Evolutionary conservation across 2,113 vertebrate genomes (phyloP), one percentile per base, ranked within the genome.

Genomic region (Hemicordylus capensis): DNA sequence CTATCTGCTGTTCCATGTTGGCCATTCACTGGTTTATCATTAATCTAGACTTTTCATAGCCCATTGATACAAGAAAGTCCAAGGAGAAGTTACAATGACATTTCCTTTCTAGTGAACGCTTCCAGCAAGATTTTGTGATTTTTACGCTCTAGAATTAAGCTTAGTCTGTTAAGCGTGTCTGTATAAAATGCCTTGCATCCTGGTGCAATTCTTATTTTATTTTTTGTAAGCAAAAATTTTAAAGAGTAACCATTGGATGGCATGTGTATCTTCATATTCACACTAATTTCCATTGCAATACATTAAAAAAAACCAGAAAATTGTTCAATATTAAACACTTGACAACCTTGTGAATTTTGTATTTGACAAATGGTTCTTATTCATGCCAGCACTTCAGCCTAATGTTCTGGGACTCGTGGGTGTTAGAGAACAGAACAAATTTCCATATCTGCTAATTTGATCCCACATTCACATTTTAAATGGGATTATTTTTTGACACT

Each of bases 371-470:
- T 88, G 87, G 86, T 87, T 93, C 92, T 95, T 94, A 93, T 94
- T 95, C 92, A 87, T 92, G 92, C 93, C 91, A 93, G 89, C 85
- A 81, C 92, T 94, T 94, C 92, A 90, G 90, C 87, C 89, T 90
- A 56, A 93, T 90, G 92, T 93, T 95, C 89, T 94, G 87, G 89
- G 87, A 87, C 91, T 88, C 82, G 91, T 96, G 95, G 94, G 94
- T 94, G 95, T 94, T 88, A 92, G 85, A 89, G 94, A 96, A 96
- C 87, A 85, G 95, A 95, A 95, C 93, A 94, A 92, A 95, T 95
- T 95, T 95, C 93, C 94, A 92, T 94, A 90, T 95, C 93, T 95
- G 91, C 89, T 94, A 95, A 94, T 94, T 59, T 92, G 92, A 95
- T 94, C 93, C 94, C 95, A 95, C 95, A 95, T 93, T 92, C 87